These are phyloP conservation scores for Epinephelus cyanopodus DNA, from an alignment of 2,113 vertebrate species.

Conservation along the genomic window DNA sequence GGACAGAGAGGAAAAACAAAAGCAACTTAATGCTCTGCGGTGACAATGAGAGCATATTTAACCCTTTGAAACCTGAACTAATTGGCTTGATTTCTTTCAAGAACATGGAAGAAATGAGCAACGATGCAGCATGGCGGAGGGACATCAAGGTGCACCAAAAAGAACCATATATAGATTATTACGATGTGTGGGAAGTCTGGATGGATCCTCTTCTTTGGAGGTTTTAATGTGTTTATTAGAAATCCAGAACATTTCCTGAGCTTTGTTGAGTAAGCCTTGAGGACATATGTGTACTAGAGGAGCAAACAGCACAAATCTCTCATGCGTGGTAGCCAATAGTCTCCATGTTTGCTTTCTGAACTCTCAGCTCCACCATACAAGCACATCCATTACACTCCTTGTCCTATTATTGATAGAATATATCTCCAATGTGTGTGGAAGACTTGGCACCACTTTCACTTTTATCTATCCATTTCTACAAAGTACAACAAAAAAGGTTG, in stretches of 20 bases:
- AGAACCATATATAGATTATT: neutral
- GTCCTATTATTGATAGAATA: neutral
- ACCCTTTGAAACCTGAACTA: too few species aligned
- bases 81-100: too few species aligned
- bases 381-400: neutral
- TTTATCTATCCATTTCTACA: neutral
- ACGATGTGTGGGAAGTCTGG: neutral
- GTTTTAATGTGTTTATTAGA: neutral
- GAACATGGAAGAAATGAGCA: too few species aligned
- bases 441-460: neutral
- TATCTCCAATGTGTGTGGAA: neutral
- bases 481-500: too few species aligned
- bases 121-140: too few species aligned
- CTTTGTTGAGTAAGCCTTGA: neutral
- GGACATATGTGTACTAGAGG: neutral
- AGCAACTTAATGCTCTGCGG: neutral
- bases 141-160: neutral
- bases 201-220: neutral
- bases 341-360: conserved; percentile 5
- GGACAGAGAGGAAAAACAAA: neutral
- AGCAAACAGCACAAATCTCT: neutral
- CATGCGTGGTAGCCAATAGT: neutral
- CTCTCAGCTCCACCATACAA: neutral
- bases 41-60: neutral
- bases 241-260: neutral